Evolutionary conservation across 2,113 vertebrate species (phyloP).

Genomic region (Crotalus helleri): DNA sequence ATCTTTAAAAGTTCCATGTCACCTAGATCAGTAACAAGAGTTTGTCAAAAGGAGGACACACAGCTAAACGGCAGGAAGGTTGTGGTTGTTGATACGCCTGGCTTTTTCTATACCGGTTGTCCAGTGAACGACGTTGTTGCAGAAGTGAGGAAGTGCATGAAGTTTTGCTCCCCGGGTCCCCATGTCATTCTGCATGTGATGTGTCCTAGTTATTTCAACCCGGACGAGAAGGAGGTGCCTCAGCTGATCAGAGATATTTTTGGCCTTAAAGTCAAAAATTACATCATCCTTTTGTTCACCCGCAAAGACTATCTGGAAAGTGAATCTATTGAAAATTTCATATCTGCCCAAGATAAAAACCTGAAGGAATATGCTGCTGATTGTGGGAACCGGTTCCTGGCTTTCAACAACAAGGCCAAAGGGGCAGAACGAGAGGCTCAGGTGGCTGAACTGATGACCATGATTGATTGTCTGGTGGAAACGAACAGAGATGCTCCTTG

Average conservation of each 20-base stretch:
- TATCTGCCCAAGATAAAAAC: not conserved
- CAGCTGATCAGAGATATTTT: not conserved
- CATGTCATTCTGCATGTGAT: not conserved
- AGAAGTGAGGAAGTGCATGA: not conserved
- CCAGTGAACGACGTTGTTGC: too few species aligned
- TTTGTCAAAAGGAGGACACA: constrained; percentile 47
- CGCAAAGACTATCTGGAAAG: not conserved
- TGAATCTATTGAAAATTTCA: not conserved
- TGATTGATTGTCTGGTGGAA: not conserved
- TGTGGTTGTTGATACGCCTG: constrained; percentile 67
- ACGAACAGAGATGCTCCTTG: not conserved
- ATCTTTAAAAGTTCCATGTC: not conserved
- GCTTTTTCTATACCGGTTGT: constrained; percentile 35
- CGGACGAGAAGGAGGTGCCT: not conserved
- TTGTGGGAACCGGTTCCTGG: not conserved
- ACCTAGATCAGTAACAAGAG: constrained; percentile 47
- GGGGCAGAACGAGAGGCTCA: not conserved
- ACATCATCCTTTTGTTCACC: not conserved
- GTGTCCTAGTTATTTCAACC: fast-evolving
- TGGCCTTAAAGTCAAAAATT: not conserved
- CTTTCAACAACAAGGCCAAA: not conserved
- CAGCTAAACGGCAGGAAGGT: constrained; percentile 34
- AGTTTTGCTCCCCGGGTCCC: not conserved
- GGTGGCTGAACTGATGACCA: not conserved
- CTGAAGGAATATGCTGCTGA: not conserved